Conservation (phyloP, 2,888 invertebrate species). For the Caenorhabditis doughertyi region DNA sequence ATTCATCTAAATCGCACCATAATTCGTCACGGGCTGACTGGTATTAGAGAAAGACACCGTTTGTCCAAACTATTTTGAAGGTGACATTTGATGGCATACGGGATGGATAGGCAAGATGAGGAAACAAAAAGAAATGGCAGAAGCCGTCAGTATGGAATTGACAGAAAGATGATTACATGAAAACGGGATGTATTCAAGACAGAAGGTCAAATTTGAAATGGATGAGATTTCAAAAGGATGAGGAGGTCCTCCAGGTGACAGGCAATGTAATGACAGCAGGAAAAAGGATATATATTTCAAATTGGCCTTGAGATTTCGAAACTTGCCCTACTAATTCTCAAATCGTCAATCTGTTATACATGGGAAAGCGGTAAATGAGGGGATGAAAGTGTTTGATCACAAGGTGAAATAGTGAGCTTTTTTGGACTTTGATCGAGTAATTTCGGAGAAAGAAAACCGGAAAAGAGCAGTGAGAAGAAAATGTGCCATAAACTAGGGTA, state of each 20-base stretch:
- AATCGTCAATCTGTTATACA: constrained; percentile 30
- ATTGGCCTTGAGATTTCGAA: constrained; percentile 60
- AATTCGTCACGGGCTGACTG: constrained; percentile 50
- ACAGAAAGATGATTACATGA: constrained; percentile 4
- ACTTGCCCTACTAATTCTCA: constrained; percentile 55
- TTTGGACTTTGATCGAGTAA: constrained; percentile 31
- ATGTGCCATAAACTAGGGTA: neutral
- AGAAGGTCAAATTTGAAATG: constrained; percentile 56
- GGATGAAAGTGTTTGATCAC: constrained; percentile 13
- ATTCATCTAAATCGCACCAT: constrained; percentile 62
- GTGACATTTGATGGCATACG: constrained; percentile 31
- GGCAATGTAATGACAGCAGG: constrained; percentile 33
- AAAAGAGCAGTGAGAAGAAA: neutral
- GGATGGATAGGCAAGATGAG: constrained; percentile 14
- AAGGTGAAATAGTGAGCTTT: constrained; percentile 12
- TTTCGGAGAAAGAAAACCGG: constrained; percentile 25
- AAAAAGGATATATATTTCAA: constrained; percentile 39
- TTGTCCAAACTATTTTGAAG: constrained; percentile 33
- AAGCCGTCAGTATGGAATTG: constrained; percentile 26
- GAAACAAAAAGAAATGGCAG: neutral
- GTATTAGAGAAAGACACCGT: constrained; percentile 56
- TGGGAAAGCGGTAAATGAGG: constrained; percentile 38
- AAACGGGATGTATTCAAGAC: constrained; percentile 2
- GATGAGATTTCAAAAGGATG: constrained; percentile 5
- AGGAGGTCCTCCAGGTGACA: constrained; percentile 44